phyloP scores from a whole-genome alignment of 2,888 invertebrate genomes.

The Psylliodes chrysocephalus region DNA sequence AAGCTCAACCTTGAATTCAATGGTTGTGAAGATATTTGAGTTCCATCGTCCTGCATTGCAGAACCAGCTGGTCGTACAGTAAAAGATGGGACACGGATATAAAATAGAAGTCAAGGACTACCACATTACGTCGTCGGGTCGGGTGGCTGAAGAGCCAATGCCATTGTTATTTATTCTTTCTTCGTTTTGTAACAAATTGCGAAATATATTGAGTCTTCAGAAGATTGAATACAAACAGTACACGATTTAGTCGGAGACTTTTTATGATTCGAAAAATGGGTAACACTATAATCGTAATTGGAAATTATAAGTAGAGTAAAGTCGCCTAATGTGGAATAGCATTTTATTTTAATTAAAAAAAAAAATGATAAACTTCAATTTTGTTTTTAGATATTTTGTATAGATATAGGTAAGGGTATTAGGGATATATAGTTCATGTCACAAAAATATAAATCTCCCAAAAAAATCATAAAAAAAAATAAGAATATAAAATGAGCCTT shows the following conservation, averaged over 20 bases:
- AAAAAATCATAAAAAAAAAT: too few relatives aligned
- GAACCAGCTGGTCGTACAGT: slow-evolving; percentile 45
- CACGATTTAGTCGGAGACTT: not conserved
- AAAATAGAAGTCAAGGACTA: slow-evolving; percentile 57
- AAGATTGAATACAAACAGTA: not conserved
- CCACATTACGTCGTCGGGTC: slow-evolving; percentile 48
- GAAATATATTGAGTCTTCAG: slow-evolving; percentile 41
- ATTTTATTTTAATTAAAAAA: too few relatives aligned
- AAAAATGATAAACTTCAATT: too few relatives aligned
- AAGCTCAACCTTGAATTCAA: slow-evolving; percentile 43
- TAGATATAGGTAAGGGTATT: too few relatives aligned
- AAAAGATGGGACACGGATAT: slow-evolving; percentile 58
- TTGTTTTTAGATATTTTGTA: too few relatives aligned
- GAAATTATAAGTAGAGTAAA: too few relatives aligned
- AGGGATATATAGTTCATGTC: too few relatives aligned
- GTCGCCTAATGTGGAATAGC: too few relatives aligned
- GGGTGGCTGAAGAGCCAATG: slow-evolving; percentile 23
- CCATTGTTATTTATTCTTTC: slow-evolving; percentile 44
- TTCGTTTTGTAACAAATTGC: slow-evolving; percentile 45
- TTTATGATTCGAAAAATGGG: slow-evolving; percentile 4
- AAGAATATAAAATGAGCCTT: too few relatives aligned
- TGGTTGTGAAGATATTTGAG: slow-evolving; percentile 39
- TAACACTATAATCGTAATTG: too few relatives aligned
- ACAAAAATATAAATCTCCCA: too few relatives aligned
- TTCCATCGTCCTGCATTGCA: slow-evolving; percentile 37